These are phyloP conservation scores for Malurus elegans DNA, from an alignment of 2,113 vertebrate genomes.

Conservation along the genomic window DNA sequence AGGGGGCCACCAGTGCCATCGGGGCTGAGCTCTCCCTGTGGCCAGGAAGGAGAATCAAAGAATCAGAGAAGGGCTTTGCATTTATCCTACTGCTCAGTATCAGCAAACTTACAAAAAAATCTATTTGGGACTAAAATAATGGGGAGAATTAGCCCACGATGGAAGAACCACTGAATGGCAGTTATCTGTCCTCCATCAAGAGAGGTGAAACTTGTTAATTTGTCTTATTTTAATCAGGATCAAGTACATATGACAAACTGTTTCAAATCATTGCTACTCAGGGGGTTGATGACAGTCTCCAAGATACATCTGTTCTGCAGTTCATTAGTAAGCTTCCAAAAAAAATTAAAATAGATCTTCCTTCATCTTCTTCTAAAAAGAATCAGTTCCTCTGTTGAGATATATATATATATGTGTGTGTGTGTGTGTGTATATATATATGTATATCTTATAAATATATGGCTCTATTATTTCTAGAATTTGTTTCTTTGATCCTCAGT, in stretches of 20 bases:
- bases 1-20: neutral
- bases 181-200: constrained; percentile 51
- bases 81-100: neutral
- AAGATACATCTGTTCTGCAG: constrained; percentile 57
- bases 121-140: neutral
- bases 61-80: neutral
- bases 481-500: neutral
- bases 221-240: constrained; percentile 74
- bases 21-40: neutral
- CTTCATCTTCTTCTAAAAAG: constrained; percentile 17
- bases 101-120: neutral
- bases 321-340: constrained; percentile 62
- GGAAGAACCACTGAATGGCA: neutral
- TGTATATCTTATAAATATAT: neutral
- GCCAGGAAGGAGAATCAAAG: neutral
- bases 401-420: neutral
- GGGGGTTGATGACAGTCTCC: constrained; percentile 76
- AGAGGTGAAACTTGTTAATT: constrained; percentile 59
- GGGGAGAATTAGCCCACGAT: neutral
- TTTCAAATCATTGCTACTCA: constrained; percentile 70
- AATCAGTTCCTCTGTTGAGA: neutral
- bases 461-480: neutral
- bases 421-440: neutral
- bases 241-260: constrained; percentile 69
- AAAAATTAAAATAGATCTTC: constrained; percentile 36